phyloP scores from a whole-genome alignment of 2,888 invertebrate genomes.

The Tillus elongatus region DNA sequence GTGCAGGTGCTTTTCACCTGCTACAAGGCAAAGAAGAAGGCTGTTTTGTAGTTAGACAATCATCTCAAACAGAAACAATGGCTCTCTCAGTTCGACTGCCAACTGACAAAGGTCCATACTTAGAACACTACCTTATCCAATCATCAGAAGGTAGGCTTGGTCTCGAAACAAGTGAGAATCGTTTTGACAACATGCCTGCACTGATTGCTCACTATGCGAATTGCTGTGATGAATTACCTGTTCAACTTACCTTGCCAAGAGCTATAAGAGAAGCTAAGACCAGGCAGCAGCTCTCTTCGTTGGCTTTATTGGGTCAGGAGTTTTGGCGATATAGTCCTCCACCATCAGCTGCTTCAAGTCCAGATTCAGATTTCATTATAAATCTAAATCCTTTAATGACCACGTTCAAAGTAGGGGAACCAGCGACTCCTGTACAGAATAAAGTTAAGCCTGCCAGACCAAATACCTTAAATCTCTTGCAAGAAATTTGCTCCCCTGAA shows the following conservation, averaged over 20 bases:
- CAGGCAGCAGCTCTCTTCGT: slow-evolving; percentile 80
- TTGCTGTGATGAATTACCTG: slow-evolving; percentile 89
- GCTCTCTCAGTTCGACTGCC: slow-evolving; percentile 88
- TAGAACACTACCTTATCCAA: slow-evolving; percentile 94
- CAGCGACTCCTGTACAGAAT: slow-evolving; percentile 45
- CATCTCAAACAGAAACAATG: slow-evolving; percentile 89
- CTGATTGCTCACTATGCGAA: slow-evolving; percentile 90
- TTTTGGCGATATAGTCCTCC: slow-evolving; percentile 57
- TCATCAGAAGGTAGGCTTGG: slow-evolving; percentile 71
- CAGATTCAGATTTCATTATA: slow-evolving; percentile 57
- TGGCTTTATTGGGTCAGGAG: slow-evolving; percentile 83
- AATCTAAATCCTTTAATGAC: slow-evolving; percentile 69
- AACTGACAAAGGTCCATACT: slow-evolving; percentile 78
- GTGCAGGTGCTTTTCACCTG: slow-evolving; percentile 88
- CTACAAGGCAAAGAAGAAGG: slow-evolving; percentile 90
- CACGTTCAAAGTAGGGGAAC: slow-evolving; percentile 58
- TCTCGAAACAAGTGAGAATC: slow-evolving; percentile 87
- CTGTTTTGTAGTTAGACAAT: slow-evolving; percentile 90
- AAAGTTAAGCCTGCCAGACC: slow-evolving; percentile 60
- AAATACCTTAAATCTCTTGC: slow-evolving; percentile 68
- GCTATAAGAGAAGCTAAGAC: slow-evolving; percentile 81
- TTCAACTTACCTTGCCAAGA: slow-evolving; percentile 76
- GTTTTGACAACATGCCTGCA: slow-evolving; percentile 86
- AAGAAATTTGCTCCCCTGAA: slow-evolving; percentile 39
- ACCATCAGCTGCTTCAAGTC: slow-evolving; percentile 41